Percentiles rank a stretch among this genome's conserved stretches.
Evolutionary conservation across 2,113 vertebrate genomes (phyloP).

Genomic region (Pteronura brasiliensis): DNA sequence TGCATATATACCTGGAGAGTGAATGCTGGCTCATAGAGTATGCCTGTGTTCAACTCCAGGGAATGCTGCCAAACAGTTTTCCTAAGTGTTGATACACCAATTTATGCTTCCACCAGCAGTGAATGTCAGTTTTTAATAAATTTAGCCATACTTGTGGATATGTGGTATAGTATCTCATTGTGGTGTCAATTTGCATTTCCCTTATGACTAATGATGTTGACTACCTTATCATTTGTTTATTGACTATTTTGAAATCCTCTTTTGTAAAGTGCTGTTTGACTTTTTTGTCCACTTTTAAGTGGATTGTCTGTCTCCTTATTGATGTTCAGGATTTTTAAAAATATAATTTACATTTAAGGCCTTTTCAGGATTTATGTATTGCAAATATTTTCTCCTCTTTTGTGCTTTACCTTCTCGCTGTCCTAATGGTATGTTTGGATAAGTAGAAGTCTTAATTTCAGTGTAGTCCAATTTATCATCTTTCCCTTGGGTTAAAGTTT

Average conservation of each 20-base stretch:
- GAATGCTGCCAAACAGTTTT: not conserved
- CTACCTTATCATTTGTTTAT: not conserved
- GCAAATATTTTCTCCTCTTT: not conserved
- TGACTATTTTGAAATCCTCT: not conserved
- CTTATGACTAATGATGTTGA: not conserved
- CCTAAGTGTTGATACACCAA: not conserved
- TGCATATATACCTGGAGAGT: not conserved
- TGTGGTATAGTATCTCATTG: not conserved
- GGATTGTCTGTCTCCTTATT: not conserved
- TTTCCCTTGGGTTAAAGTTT: not conserved
- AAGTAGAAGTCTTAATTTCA: not conserved
- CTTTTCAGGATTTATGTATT: not conserved
- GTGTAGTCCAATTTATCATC: not conserved
- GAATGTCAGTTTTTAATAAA: not conserved
- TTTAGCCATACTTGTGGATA: not conserved
- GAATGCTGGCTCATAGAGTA: not conserved
- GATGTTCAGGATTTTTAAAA: not conserved
- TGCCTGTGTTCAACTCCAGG: not conserved
- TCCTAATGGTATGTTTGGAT: not conserved
- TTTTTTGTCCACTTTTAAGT: not conserved
- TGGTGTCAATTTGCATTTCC: not conserved
- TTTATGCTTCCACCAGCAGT: not conserved
- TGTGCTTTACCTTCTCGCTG: not conserved
- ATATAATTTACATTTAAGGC: not conserved
- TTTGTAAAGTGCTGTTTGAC: not conserved